Evolutionary conservation across 2,797 vertebrate genomes (phyloP).

Genomic region (Aphelocoma californica): DNA sequence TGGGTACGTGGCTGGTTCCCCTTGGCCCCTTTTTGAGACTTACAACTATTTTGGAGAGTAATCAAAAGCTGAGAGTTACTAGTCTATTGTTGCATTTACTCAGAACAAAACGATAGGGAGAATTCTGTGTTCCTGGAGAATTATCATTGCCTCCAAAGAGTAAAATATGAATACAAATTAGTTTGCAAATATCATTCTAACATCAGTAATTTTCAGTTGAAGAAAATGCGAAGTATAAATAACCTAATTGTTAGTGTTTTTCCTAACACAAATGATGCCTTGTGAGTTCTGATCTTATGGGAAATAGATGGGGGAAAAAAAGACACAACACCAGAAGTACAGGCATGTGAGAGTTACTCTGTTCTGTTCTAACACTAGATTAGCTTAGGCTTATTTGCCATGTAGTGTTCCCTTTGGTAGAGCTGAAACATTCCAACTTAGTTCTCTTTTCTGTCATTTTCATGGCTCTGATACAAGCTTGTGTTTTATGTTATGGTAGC

Average conservation of each 20-base stretch:
- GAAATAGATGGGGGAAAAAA: background rate
- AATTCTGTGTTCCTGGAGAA: background rate
- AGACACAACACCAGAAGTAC: background rate
- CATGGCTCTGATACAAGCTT: background rate
- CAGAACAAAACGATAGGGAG: conserved; percentile 17
- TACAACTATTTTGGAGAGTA: background rate
- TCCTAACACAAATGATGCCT: background rate
- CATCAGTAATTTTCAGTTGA: background rate
- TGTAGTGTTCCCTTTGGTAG: background rate
- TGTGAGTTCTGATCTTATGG: background rate
- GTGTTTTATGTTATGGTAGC: background rate
- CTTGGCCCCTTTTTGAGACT: background rate
- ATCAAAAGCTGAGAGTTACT: conserved; percentile 30
- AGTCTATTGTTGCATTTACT: background rate
- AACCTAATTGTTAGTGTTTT: background rate
- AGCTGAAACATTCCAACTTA: background rate
- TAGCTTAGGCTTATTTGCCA: background rate
- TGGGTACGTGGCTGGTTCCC: background rate
- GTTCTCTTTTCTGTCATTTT: background rate
- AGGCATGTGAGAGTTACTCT: background rate
- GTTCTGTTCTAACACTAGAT: background rate
- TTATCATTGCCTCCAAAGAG: background rate
- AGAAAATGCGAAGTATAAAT: background rate
- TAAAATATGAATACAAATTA: conserved; percentile 44
- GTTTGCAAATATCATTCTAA: background rate